These are phyloP conservation scores for Adrianichthys oophorus DNA, from an alignment of 2,797 vertebrate species.

Conservation along the genomic window DNA sequence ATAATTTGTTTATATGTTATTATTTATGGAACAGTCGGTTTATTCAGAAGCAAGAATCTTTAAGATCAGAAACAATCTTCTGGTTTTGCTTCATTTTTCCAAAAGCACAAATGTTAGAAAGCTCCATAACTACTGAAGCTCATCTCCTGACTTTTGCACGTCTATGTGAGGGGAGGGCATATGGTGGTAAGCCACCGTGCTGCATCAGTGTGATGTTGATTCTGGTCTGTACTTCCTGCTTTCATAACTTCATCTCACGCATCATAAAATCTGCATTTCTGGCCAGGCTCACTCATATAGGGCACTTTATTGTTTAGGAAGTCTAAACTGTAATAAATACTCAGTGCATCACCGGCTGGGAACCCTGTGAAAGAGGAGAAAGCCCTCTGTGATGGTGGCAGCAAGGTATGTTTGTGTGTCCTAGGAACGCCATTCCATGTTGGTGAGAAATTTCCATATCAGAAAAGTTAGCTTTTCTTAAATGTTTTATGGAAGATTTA, in stretches of 20 bases:
- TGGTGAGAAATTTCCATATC: too few species aligned
- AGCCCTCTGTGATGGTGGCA: too few species aligned
- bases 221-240: constrained; percentile 70
- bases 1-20: too few species aligned
- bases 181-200: constrained; percentile 29
- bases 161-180: constrained; percentile 23
- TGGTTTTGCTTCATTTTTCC: not conserved
- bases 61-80: not conserved
- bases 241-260: constrained; percentile 74
- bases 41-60: not conserved
- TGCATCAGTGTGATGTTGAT: constrained; percentile 63
- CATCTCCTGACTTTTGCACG: not conserved
- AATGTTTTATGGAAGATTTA: too few species aligned
- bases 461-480: too few species aligned
- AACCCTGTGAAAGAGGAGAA: constrained; percentile 22
- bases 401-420: too few species aligned
- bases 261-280: constrained; percentile 55
- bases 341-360: constrained; percentile 26
- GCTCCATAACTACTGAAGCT: not conserved
- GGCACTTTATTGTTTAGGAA: constrained; percentile 28
- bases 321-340: constrained; percentile 37
- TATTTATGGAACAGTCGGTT: too few species aligned
- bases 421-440: too few species aligned
- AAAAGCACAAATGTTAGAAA: not conserved
- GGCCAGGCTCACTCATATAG: constrained; percentile 36